Evolutionary conservation across 2,797 vertebrate genomes (phyloP), one percentile per base, ranked within the genome.

Genomic region (Vireo griseus): DNA sequence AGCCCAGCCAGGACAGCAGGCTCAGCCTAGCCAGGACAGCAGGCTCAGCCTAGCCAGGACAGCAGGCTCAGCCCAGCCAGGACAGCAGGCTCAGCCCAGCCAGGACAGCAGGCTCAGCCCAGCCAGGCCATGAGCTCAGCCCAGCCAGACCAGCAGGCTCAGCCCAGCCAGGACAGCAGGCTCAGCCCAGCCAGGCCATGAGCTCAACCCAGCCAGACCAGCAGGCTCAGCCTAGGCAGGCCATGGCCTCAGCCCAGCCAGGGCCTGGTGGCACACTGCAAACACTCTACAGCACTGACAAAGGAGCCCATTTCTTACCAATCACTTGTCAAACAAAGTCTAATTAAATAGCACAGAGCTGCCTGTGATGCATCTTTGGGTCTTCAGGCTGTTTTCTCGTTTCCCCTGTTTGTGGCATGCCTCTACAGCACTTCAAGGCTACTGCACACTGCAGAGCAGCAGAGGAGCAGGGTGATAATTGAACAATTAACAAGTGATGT

Each of bases 401-500:
- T 9, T 29, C 6, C 5, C 26, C 51, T 1, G 6, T 78, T 81
- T 31, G 39, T 28, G 51, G 51, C 66, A 37, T 1, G 7, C 40
- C 92, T 74, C 77, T 86, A 24, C 69, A 76, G 68, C 50, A 31
- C 50, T 92, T 92, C 58, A 90, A 95, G 88, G 75, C 66, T 95
- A 57, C 61, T 63, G 37, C 90, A 52, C 44, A 2, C 62, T 93
- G 76, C 88, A 96, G 86, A 91, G 93, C 86, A 88, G 91, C 33
- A 2, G n/a, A 94, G 62, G 76, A 90, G 47, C 55, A 88, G 63
- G 85, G 80, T 83, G 86, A 92, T 96, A 97, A 97, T 90, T 90
- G 93, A 94, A 96, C 80, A 97, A 95, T 94, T 97, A 97, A 90
- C 95, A 88, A 96, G 81, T 81, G 65, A 65, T 73, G 67, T 92